Percentiles rank a stretch among this genome's conserved stretches.
Conservation (phyloP, 1,140 invertebrate species). For the Orchestia grillus region DNA sequence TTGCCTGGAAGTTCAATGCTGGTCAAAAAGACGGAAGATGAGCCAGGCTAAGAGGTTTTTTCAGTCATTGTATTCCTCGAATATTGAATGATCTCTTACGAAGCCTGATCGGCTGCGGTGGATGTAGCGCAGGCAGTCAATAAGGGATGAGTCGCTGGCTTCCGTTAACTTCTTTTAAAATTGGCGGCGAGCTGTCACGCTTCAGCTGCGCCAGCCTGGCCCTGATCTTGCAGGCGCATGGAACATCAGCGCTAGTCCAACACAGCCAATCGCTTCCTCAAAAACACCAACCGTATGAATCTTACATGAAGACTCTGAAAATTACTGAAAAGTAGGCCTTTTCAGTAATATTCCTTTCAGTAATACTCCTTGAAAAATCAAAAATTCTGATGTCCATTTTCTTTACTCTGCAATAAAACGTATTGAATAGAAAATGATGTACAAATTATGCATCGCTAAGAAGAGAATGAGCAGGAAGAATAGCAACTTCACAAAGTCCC, state of each 20-base stretch:
- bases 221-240: not conserved
- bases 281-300: not conserved
- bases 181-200: slow-evolving; percentile 3
- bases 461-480: not conserved
- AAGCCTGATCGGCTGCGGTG: not conserved
- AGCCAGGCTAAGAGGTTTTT: not conserved
- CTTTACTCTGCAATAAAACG: too few relatives aligned
- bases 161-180: slow-evolving; percentile 25
- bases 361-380: too few relatives aligned
- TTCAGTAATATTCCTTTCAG: too few relatives aligned
- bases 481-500: too few relatives aligned
- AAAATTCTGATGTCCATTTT: too few relatives aligned
- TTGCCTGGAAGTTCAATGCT: slow-evolving; percentile 3
- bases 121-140: not conserved
- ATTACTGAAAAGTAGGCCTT: not conserved
- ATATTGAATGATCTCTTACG: slow-evolving; percentile 10
- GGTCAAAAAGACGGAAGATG: slow-evolving; percentile 19
- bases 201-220: not conserved
- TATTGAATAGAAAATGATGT: too few relatives aligned
- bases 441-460: not conserved
- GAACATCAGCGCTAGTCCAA: not conserved
- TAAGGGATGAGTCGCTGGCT: not conserved
- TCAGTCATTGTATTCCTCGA: not conserved
- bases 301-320: not conserved
- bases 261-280: not conserved